These are phyloP conservation scores for Scrobipalpa atriplicella DNA, from an alignment of 2,888 invertebrate genomes.

Conservation along the genomic window DNA sequence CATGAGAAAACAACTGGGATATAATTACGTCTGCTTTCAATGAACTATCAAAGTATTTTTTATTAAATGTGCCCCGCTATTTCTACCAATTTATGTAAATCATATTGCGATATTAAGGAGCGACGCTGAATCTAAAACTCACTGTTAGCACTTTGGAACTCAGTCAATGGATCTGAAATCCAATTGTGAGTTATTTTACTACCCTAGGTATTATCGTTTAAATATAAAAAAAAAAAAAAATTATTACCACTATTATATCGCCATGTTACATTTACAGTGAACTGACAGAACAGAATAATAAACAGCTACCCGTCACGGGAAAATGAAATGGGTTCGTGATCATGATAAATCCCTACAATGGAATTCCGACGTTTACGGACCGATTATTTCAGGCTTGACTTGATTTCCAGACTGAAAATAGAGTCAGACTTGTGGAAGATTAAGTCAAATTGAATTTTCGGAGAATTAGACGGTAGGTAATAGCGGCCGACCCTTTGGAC, in stretches of 20 bases:
- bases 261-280: background rate
- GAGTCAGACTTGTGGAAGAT: background rate
- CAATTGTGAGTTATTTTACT: too few species aligned
- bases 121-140: too few species aligned
- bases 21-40: background rate
- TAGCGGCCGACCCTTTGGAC: too few species aligned
- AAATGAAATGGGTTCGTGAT: slow-evolving; percentile 2
- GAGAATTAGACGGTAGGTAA: background rate
- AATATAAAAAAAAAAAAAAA: background rate
- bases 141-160: too few species aligned
- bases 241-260: background rate
- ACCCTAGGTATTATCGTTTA: too few species aligned
- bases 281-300: slow-evolving; percentile 3
- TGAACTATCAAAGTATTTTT: too few species aligned
- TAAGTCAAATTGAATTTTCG: background rate
- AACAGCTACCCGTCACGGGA: background rate
- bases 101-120: too few species aligned
- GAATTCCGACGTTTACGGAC: background rate
- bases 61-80: too few species aligned
- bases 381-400: background rate
- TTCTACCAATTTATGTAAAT: too few species aligned
- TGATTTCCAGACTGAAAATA: slow-evolving; percentile 6
- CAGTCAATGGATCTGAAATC: too few species aligned
- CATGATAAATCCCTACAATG: slow-evolving; percentile 6
- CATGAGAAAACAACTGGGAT: background rate